Percentiles rank a stretch among this genome's conserved stretches.
Conservation (phyloP, 2,797 vertebrate species). For the Clarias laeviceps region DNA sequence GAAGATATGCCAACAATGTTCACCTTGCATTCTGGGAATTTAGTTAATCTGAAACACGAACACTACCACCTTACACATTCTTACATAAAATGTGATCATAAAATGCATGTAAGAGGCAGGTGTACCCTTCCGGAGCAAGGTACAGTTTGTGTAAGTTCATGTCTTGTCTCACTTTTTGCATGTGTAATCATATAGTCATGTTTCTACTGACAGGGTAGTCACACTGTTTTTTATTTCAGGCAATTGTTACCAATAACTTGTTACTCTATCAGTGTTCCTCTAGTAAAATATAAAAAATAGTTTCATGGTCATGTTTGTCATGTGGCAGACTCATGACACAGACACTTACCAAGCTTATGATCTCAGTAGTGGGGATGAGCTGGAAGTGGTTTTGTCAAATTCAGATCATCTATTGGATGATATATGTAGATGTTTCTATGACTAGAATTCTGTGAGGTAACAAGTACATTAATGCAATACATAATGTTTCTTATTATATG, state of each 20-base stretch:
- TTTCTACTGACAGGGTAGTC: conserved; percentile 15
- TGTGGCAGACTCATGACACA: not conserved
- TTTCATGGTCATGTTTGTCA: not conserved
- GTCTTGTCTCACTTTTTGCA: not conserved
- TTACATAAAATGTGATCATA: not conserved
- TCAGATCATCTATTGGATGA: too few relatives aligned
- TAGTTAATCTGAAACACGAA: not conserved
- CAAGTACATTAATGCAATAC: not conserved
- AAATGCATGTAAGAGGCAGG: not conserved
- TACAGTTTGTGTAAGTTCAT: not conserved
- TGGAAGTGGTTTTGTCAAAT: not conserved
- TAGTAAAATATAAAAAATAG: not conserved
- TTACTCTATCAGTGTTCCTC: not conserved
- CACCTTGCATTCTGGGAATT: not conserved
- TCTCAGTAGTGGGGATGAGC: not conserved
- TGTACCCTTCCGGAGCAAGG: not conserved
- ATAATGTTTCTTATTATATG: not conserved
- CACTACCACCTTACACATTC: not conserved
- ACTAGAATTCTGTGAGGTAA: not conserved
- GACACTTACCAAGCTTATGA: not conserved
- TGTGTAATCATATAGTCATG: conserved; percentile 16
- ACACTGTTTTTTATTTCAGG: not conserved
- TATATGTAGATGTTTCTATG: not conserved
- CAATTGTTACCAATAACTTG: conserved; percentile 9
- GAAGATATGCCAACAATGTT: conserved; percentile 4